Evolutionary conservation across 2,113 vertebrate species (phyloP), one percentile per base, ranked within the genome.

Genomic region (Loxodonta africana): DNA sequence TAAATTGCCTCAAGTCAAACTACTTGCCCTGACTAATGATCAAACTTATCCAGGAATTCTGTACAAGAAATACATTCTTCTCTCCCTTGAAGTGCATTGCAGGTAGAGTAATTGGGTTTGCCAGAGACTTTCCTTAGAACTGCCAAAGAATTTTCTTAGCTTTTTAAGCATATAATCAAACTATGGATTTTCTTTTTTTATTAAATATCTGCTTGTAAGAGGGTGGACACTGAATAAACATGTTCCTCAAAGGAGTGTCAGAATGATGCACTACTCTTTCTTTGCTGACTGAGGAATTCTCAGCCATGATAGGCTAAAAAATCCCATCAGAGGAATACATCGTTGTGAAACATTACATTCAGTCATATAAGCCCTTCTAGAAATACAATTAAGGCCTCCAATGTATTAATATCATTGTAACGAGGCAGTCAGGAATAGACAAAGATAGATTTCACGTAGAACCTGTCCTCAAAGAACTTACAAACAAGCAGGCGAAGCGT

Each of bases 21-120:
- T 93, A 94, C 94, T 98, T 97, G 95, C 96, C 95, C 97, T 95
- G 94, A 98, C 98, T 97, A 98, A 98, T 95, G 97, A 98, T 98
- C 97, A 98, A 96, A 98, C 95, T 92, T 96, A 98, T 74, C 82
- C 95, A 96, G 96, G 97, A 96, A 96, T 98, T 97, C 91, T 95
- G 80, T 95, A 97, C 78, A 97, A 95, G 92, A 96, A 96, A 97
- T 93, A 83, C 90, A 96, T 95, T 97, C 90, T 97, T 96, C 86
- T 90, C 37, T 84, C 90, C 91, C 98, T 98, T 97, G 97, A 98
- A 97, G 97, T 97, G 60, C 57, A 91, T 94, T 88, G 69, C 96
- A 94, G 85, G 94, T 65, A 95, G 88, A 98, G 88, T 97, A 97
- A 97, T 97, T 98, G 92, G 37, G 97, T 96, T 98, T 97, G 63